These are phyloP conservation scores for Rostratula benghalensis DNA, from an alignment of 2,113 vertebrate species.

Conservation along the genomic window DNA sequence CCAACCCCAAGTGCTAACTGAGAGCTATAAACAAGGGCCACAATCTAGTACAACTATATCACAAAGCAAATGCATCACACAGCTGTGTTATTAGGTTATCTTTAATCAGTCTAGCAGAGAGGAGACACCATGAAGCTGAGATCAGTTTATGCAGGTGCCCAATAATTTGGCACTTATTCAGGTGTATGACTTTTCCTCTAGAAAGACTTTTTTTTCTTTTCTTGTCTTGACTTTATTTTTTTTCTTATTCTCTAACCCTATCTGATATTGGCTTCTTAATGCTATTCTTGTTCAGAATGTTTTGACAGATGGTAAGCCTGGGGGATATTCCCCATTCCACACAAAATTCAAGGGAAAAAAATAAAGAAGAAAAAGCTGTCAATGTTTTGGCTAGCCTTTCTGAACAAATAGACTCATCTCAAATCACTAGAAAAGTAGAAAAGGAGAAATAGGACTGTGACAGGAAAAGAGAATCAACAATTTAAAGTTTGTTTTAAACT, in stretches of 20 bases:
- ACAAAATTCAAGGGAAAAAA: not conserved
- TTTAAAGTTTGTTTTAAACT: not conserved
- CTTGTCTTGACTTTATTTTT: rapidly evolving
- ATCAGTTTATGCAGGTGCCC: not conserved
- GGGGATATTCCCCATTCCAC: not conserved
- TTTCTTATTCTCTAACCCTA: not conserved
- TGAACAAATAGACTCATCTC: not conserved
- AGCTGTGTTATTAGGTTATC: not conserved
- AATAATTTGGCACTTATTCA: not conserved
- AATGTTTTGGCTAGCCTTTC: not conserved
- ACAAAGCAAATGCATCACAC: not conserved
- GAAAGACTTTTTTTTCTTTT: not conserved
- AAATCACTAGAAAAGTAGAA: not conserved
- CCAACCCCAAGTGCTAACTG: not conserved
- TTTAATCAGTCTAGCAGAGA: not conserved
- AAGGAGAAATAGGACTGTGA: not conserved
- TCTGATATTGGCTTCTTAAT: not conserved
- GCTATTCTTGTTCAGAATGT: not conserved
- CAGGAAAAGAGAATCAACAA: not conserved
- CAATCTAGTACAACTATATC: not conserved
- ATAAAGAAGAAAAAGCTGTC: not conserved
- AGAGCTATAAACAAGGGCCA: not conserved
- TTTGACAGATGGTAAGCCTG: not conserved
- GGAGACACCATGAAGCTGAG: not conserved
- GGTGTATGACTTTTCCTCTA: not conserved